These are phyloP conservation scores for Agonopterix alstromeriana DNA, from an alignment of 2,888 invertebrate genomes.

Conservation along the genomic window DNA sequence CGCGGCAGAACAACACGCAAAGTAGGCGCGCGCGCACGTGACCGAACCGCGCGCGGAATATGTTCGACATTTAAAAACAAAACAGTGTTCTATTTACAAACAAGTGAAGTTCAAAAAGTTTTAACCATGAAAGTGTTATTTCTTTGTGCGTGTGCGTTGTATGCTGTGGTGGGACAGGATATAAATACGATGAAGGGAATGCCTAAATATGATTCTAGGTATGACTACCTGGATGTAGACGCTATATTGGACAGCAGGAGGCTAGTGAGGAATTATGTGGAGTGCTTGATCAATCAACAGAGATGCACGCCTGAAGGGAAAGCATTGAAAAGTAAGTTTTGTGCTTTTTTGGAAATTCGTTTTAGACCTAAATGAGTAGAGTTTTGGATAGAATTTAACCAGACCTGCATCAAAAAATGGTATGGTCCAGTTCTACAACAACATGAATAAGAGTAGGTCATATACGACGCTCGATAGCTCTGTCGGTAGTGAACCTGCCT, in stretches of 20 bases:
- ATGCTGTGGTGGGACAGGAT: constrained; percentile 44
- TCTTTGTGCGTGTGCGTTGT: constrained; percentile 38
- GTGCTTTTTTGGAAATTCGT: no score
- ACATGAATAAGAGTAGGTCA: no score
- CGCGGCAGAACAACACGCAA: constrained; percentile 8
- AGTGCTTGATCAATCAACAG: constrained; percentile 80
- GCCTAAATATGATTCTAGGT: constrained; percentile 74
- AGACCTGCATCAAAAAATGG: no score
- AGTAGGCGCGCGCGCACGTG: constrained; percentile 9
- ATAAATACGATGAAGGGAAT: constrained; percentile 42
- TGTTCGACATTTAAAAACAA: background rate
- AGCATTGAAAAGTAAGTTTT: constrained; percentile 82
- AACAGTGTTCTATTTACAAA: background rate
- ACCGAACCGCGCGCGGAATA: constrained; percentile 7
- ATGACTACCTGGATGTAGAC: constrained; percentile 83
- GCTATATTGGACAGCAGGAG: constrained; percentile 81
- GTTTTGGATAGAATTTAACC: no score
- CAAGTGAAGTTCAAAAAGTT: constrained; percentile 38
- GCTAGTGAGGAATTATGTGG: constrained; percentile 82
- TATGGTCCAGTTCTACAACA: no score
- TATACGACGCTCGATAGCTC: no score
- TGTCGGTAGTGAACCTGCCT: no score
- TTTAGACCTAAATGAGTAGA: no score
- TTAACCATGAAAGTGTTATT: constrained; percentile 29
- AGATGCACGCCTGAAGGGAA: constrained; percentile 85